These are phyloP conservation scores for Phaonia tiefii DNA, from an alignment of 2,888 invertebrate species.

Conservation along the genomic window DNA sequence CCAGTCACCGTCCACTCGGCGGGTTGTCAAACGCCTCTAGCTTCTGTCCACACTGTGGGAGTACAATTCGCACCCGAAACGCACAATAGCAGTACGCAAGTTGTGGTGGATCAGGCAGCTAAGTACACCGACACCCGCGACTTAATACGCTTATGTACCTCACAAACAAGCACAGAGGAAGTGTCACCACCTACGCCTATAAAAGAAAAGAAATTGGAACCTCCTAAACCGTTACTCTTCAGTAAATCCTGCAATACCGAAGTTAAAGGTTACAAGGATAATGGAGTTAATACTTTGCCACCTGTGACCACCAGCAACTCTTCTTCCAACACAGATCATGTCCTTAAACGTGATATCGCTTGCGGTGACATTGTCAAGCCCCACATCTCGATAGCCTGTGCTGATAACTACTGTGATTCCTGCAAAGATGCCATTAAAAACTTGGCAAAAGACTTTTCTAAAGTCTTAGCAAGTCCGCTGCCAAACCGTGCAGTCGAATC, in stretches of 20 bases:
- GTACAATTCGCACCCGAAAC: constrained; percentile 72
- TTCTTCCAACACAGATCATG: constrained; percentile 78
- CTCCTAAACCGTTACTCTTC: constrained; percentile 67
- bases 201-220: constrained; percentile 52
- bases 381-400: constrained; percentile 81
- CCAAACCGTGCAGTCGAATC: constrained; percentile 72
- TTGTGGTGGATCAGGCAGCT: constrained; percentile 69
- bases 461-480: constrained; percentile 68
- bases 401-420: constrained; percentile 83
- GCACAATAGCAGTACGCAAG: constrained; percentile 73
- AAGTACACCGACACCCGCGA: constrained; percentile 80
- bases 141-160: constrained; percentile 73
- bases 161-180: constrained; percentile 74
- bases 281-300: constrained; percentile 72
- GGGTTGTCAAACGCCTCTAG: constrained; percentile 74
- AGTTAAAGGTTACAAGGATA: constrained; percentile 66
- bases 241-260: constrained; percentile 74
- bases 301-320: constrained; percentile 71
- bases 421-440: constrained; percentile 83
- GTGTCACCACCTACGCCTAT: constrained; percentile 70
- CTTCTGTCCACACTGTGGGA: constrained; percentile 71
- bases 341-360: constrained; percentile 81
- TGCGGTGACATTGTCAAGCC: constrained; percentile 82
- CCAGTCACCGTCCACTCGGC: constrained; percentile 70
- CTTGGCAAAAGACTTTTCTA: constrained; percentile 81